Percentiles rank a stretch among this genome's conserved stretches.
These are phyloP conservation scores for Tenthredo scrophulariae DNA, from an alignment of 2,888 invertebrate species.

Conservation along the genomic window DNA sequence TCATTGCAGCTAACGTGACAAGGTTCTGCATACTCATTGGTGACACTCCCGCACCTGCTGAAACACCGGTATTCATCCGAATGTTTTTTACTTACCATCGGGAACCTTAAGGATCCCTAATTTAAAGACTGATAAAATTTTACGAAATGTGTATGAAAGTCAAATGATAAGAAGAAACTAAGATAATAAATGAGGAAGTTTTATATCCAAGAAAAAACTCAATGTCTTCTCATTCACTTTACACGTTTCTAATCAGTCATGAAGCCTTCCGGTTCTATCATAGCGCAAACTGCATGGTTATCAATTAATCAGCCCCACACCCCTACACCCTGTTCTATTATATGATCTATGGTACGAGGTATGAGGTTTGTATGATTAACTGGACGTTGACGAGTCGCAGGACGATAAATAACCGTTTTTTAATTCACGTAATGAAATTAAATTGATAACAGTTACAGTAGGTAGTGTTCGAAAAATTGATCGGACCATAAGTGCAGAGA, in stretches of 20 bases:
- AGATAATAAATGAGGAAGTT: not conserved
- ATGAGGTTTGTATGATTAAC: conserved; percentile 33
- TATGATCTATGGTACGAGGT: not conserved
- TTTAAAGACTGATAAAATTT: not conserved
- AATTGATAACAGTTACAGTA: not conserved
- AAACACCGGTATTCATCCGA: conserved; percentile 42
- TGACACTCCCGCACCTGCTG: conserved; percentile 79
- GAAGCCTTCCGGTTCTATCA: not conserved
- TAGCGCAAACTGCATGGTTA: not conserved
- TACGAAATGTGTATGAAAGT: not conserved
- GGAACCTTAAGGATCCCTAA: not conserved
- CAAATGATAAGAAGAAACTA: not conserved
- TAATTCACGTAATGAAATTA: conserved; percentile 5
- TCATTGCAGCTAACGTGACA: conserved; percentile 93
- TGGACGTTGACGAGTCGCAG: conserved; percentile 23
- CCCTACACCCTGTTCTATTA: not conserved
- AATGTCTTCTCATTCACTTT: not conserved
- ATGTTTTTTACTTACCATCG: conserved; percentile 19
- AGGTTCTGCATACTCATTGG: conserved; percentile 95
- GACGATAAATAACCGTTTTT: conserved; percentile 21
- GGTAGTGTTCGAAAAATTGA: not conserved
- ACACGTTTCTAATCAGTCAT: not conserved
- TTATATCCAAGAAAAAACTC: not conserved
- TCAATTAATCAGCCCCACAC: conserved; percentile 23
- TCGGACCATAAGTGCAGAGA: not conserved